phyloP scores from a whole-genome alignment of 2,113 vertebrate genomes.

The Chloebia gouldiae region DNA sequence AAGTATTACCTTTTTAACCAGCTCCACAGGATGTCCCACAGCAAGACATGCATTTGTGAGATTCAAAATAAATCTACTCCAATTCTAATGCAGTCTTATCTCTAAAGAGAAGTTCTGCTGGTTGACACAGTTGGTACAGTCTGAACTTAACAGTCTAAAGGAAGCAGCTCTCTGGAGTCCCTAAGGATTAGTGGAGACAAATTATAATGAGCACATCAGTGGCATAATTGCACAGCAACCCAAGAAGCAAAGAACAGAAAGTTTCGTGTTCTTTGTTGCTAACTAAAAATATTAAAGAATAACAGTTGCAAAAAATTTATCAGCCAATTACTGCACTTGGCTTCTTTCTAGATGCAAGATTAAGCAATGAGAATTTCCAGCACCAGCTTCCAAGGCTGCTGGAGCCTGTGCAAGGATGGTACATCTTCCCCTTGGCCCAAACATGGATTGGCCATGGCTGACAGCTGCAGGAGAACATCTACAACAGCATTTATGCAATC shows the following conservation, averaged over 20 bases:
- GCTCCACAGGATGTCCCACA: neutral
- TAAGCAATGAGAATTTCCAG: neutral
- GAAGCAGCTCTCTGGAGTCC: neutral
- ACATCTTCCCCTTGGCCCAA: neutral
- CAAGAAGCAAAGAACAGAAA: constrained; percentile 1
- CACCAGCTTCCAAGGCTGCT: neutral
- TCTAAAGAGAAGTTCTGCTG: neutral
- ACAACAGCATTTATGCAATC: neutral
- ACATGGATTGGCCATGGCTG: fast-evolving
- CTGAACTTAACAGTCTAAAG: neutral
- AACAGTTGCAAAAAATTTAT: neutral
- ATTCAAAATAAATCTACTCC: neutral
- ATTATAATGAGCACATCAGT: neutral
- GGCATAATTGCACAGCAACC: neutral
- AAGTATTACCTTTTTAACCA: neutral
- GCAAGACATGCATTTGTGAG: neutral
- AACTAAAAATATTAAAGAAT: constrained; percentile 1
- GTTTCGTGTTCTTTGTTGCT: neutral
- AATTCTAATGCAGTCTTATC: neutral
- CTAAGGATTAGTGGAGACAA: constrained; percentile 8
- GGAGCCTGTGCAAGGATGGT: neutral
- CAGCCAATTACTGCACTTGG: neutral
- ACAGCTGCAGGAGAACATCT: neutral
- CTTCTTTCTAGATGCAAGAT: neutral
- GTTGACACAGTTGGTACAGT: neutral